A percentile compares a stretch with the other conserved stretches of the same genome.
Evolutionary conservation across 2,113 vertebrate species (phyloP).

Genomic region (Phrynocephalus versicolor): DNA sequence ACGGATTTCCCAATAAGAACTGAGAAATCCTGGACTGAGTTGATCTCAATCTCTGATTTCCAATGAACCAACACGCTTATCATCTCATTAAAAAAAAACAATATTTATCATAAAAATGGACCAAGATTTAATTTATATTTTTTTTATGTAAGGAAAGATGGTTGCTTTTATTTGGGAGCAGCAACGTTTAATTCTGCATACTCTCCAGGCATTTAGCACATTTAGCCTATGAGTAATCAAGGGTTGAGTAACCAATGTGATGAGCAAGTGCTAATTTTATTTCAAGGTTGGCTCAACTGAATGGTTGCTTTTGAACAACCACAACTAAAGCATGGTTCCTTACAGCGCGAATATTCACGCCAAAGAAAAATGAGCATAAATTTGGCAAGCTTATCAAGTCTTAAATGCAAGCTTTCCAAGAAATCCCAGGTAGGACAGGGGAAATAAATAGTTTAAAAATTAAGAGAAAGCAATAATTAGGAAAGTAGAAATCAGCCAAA

Average conservation of each 20-base stretch:
- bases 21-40: not conserved
- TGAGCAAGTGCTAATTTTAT: not conserved
- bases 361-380: conserved; percentile 47
- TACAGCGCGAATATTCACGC: not conserved
- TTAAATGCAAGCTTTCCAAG: conserved; percentile 26
- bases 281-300: not conserved
- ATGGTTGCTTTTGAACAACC: not conserved
- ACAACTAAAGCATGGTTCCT: conserved; percentile 60
- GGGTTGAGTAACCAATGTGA: not conserved
- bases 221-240: not conserved
- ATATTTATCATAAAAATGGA: not conserved
- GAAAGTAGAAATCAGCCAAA: too few species aligned
- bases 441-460: too few species aligned
- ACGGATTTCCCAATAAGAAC: not conserved
- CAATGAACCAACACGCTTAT: not conserved
- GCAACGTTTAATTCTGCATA: not conserved
- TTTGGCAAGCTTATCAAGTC: conserved; percentile 38
- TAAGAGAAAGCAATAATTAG: too few species aligned
- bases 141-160: not conserved
- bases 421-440: not conserved
- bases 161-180: not conserved
- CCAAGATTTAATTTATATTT: too few species aligned
- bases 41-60: not conserved
- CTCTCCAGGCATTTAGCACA: not conserved
- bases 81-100: not conserved